Evolutionary conservation across 1,140 invertebrate species (phyloP), one percentile per base, ranked within the genome.

Genomic region (Scaptodrosophila lebanonensis): DNA sequence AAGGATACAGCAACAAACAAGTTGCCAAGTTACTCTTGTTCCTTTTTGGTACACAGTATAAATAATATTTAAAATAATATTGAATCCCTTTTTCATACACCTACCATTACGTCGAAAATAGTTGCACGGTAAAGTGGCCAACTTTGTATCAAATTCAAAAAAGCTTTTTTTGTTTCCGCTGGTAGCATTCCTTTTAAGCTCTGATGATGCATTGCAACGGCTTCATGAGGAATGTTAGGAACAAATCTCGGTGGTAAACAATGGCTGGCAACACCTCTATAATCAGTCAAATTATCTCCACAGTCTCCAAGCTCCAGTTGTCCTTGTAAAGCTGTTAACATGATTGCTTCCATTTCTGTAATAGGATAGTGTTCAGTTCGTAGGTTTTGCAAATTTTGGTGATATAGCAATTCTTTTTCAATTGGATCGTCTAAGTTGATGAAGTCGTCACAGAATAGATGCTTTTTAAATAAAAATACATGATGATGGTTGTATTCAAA

Each of bases 321-420:
- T 9, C 95, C 93, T 90, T 97, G 95, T 13, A 99, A 89, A 18
- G 97, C 96, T 45, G 96, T 95, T 38, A 99, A 86, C 93, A 98
- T 97, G 86, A 97, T 95, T 38, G 96, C 96, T 89, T 98, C 96
- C 85, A 95, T 95, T 68, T 95, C 94, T 13, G 94, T 95, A 18
- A 98, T 93, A 0, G 96, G 96, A 77, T 97, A 95, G 12, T 95
- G 90, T 88, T 98, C 95, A 50, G 94, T 94, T 54, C 96, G 90
- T 12, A 98, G 90, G 76, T 94, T 93, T 79, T 97, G 95, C 35
- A 98, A 88, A 20, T 97, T 93, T 89, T 99, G 97, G 88, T 98
- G 95, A 88, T 98, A 98, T n/a, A 99, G 86, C 15, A 99, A 88
- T 87, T 98, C 96, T 87, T 98, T 97, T 88, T 98, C 97, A 1